phyloP scores from a whole-genome alignment of 2,797 vertebrate genomes.

The Platalea minor region DNA sequence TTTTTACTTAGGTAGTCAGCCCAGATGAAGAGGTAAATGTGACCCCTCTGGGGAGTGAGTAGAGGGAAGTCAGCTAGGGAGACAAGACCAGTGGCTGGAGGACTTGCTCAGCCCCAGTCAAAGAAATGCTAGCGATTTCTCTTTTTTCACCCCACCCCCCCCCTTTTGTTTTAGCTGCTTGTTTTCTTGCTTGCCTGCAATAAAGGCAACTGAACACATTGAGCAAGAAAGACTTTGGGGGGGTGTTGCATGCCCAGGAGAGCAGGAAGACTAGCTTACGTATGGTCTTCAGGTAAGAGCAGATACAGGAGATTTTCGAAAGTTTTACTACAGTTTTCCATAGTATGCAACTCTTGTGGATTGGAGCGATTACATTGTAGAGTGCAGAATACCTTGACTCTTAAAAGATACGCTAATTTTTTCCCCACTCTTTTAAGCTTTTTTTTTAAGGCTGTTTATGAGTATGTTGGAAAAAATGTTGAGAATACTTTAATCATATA shows the following conservation, averaged over 20 bases:
- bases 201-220: background rate
- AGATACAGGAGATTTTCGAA: background rate
- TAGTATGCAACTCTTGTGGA: background rate
- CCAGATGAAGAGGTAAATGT: background rate
- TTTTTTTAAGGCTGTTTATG: background rate
- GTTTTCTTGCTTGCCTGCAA: background rate
- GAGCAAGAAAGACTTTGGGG: background rate
- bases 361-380: background rate
- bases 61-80: background rate
- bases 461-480: background rate
- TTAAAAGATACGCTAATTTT: background rate
- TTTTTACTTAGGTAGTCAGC: background rate
- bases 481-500: background rate
- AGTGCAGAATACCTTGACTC: background rate
- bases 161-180: background rate
- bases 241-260: background rate
- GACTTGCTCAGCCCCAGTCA: background rate
- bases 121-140: background rate
- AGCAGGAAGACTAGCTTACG: background rate
- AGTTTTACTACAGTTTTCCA: background rate
- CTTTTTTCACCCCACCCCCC: too few species aligned
- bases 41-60: background rate
- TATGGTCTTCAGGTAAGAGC: background rate
- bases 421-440: background rate
- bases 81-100: background rate